Evolutionary conservation across 2,888 invertebrate species (phyloP).

Genomic region (Metacarcinus magister): DNA sequence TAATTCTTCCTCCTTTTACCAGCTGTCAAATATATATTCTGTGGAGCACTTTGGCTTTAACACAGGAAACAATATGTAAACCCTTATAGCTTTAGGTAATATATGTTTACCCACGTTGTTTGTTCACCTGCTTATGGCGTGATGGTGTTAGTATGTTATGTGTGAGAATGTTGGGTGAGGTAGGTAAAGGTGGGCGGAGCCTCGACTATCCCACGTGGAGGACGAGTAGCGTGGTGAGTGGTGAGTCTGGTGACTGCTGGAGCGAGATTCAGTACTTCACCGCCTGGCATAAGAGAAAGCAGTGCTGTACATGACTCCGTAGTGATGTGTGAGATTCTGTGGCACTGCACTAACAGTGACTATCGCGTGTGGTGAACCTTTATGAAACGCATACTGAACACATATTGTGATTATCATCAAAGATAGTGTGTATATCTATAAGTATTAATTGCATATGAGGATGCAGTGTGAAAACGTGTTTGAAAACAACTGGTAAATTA

Average conservation of each 20-base stretch:
- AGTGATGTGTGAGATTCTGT: neutral
- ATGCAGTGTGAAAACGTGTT: neutral
- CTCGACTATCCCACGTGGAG: neutral
- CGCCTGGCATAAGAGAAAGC: neutral
- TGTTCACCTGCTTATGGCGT: neutral
- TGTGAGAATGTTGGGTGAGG: neutral
- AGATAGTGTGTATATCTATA: no score
- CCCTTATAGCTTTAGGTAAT: neutral
- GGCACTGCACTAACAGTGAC: neutral
- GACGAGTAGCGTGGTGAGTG: neutral
- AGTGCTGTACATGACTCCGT: neutral
- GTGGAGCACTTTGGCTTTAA: neutral
- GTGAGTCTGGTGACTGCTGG: neutral
- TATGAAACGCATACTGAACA: neutral
- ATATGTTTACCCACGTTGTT: neutral
- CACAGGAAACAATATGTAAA: neutral
- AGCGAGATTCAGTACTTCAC: neutral
- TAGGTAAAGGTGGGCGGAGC: constrained; percentile 1
- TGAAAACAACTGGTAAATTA: neutral
- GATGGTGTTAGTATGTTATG: no score
- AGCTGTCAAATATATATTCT: neutral
- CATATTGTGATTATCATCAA: no score
- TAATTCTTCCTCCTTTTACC: neutral
- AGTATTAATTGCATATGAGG: no score
- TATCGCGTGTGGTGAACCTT: neutral